Base-by-base conservation (phyloP, 1,140 invertebrate genomes). In the Coptotermes formosanus region DNA sequence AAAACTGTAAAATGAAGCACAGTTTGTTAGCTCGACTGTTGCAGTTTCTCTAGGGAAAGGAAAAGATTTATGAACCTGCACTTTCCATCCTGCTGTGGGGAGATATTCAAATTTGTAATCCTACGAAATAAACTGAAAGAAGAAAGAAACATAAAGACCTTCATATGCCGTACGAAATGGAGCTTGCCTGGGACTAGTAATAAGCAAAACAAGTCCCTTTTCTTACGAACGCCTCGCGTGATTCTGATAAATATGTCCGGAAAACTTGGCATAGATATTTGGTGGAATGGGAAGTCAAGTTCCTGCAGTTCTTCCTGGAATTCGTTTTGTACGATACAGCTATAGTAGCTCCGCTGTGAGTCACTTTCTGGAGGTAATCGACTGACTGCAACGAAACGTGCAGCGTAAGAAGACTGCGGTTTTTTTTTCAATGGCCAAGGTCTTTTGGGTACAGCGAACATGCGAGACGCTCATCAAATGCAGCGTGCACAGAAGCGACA, bases 91-190 rank as follows among this genome's bases (percentile, higher is more conserved):
- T 75, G 64, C 25, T n/a, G n/a, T 11, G 64, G n/a, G 25, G 64
- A 75, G 64, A 75, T 75, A 75, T 75, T 75, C 64, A 75, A 75
- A 75, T 75, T 75, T 75, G n/a, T 75, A 75, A n/a, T 75, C 64
- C 25, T 25, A 30, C 7, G 7, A 75, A 75, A 30, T 8, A 75
- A 75, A 75, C 64, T 75, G 25, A 75, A 75, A n/a, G 64, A n/a
- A 75, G 16, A 25, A 75, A 75, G 64, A 75, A 14, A 75, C n/a
- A 75, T 75, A 75, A n/a, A 30, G 64, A 9, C n/a, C 64, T 75
- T 8, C 64, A 75, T 75, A 25, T 30, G 64, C 25, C n/a, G 64
- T 75, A 9, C 25, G n/a, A 59, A 75, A 25, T 75, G 64, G 64
- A 75, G n/a, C 64, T 64, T 19, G 59, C 2, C 19, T 55, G 11